Percentiles rank a stretch among this genome's conserved stretches.
phyloP scores from a whole-genome alignment of 2,888 invertebrate species.

The Chrysolina americana region DNA sequence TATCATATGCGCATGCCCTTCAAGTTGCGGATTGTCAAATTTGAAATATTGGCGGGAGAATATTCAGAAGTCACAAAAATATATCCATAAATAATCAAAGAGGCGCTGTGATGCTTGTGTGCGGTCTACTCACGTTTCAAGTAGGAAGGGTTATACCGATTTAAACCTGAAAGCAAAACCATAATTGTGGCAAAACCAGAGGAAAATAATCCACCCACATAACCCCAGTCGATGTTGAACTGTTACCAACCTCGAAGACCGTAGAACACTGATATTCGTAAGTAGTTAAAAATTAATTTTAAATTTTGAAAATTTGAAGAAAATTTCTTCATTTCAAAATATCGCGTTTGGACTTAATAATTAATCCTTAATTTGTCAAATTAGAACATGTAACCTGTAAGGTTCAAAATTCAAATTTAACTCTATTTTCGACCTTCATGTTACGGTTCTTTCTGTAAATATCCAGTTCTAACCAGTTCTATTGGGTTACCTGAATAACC shows the following conservation, averaged over 20 bases:
- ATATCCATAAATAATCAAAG: too few species aligned
- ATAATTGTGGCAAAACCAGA: too few species aligned
- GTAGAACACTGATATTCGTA: background rate
- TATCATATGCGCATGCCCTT: too few species aligned
- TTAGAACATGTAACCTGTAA: background rate
- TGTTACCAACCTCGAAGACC: background rate
- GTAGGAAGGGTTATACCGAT: too few species aligned
- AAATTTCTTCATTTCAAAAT: slow-evolving; percentile 5
- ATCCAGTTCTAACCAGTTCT: slow-evolving; percentile 65
- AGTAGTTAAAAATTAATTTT: background rate
- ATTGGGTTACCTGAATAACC: slow-evolving; percentile 61
- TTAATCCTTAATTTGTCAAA: background rate
- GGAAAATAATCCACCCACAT: too few species aligned
- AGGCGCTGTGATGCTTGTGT: too few species aligned
- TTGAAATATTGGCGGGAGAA: too few species aligned
- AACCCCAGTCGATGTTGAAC: background rate
- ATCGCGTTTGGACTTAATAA: background rate
- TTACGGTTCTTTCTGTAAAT: slow-evolving; percentile 37
- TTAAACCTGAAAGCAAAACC: too few species aligned
- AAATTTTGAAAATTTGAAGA: background rate
- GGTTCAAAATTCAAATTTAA: background rate
- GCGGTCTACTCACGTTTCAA: too few species aligned
- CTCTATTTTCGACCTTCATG: slow-evolving; percentile 15
- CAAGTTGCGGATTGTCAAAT: too few species aligned
- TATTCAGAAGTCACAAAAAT: too few species aligned